Conservation (phyloP, 2,888 invertebrate species). For the Notodonta dromedarius region DNA sequence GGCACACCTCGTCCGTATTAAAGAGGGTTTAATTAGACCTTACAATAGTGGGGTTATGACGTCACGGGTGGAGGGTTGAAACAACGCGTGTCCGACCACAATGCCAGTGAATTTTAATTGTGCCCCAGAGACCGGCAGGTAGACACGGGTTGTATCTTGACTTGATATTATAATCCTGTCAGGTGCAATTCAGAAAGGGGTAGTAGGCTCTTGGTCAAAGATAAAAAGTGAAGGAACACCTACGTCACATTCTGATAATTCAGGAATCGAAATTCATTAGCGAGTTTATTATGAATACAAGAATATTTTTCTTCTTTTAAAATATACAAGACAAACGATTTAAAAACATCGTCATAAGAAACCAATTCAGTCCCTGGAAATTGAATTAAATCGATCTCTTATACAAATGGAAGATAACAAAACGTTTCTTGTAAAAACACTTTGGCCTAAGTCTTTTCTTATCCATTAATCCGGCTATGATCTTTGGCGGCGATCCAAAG, state of each 20-base stretch:
- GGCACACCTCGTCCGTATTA: conserved; percentile 48
- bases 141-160: conserved; percentile 16
- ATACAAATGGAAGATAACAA: conserved; percentile 19
- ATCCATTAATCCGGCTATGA: conserved; percentile 45
- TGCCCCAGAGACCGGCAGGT: conserved; percentile 16
- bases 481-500: conserved; percentile 52
- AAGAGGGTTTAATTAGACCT: conserved; percentile 65
- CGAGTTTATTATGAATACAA: too few relatives aligned
- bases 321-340: neutral
- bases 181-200: conserved; percentile 12
- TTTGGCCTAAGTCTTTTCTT: conserved; percentile 37
- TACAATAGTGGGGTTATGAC: conserved; percentile 46
- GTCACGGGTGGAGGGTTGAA: conserved; percentile 44
- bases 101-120: conserved; percentile 62
- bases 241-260: neutral
- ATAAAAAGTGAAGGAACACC: conserved; percentile 25
- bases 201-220: conserved; percentile 14
- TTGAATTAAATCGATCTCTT: neutral
- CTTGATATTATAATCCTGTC: conserved; percentile 28
- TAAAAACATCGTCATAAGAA: neutral
- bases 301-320: neutral
- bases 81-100: conserved; percentile 58
- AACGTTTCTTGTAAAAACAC: conserved; percentile 35
- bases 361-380: conserved; percentile 5
- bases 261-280: too few relatives aligned